Conservation (phyloP, 2,888 invertebrate species). For the Sminthurinus aureus region DNA sequence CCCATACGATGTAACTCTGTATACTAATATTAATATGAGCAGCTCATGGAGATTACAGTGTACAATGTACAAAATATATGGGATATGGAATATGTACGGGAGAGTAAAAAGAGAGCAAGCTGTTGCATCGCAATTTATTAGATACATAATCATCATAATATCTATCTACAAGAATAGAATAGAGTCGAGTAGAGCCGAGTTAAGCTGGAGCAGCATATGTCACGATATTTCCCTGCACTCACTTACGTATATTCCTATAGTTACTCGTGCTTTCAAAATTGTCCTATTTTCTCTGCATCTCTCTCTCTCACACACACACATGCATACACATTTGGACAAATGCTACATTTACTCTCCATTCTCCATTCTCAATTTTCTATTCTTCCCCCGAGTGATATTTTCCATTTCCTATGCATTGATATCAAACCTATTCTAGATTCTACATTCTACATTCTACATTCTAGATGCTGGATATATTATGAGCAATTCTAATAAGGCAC, state of each 20-base stretch:
- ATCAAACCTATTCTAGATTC: too few species aligned
- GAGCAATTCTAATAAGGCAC: too few species aligned
- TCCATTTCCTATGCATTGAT: too few species aligned
- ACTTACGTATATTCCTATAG: constrained; percentile 1
- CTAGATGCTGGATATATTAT: too few species aligned
- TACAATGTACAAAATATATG: too few species aligned
- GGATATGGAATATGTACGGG: too few species aligned
- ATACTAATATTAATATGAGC: too few species aligned
- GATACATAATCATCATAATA: neutral
- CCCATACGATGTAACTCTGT: too few species aligned
- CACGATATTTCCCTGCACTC: constrained; percentile 12
- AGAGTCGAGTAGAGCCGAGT: too few species aligned
- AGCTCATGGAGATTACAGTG: too few species aligned
- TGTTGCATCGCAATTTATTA: constrained; percentile 20
- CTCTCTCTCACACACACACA: constrained; percentile 12
- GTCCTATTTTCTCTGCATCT: constrained; percentile 16
- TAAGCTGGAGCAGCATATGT: neutral
- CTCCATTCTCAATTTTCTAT: neutral
- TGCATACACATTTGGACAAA: neutral
- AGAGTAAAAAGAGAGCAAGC: neutral
- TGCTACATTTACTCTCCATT: neutral
- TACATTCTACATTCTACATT: too few species aligned
- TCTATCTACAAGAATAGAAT: too few species aligned
- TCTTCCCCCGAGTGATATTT: neutral
- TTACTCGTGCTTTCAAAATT: constrained; percentile 8